These are phyloP conservation scores for Emydocephalus ijimae DNA, from an alignment of 2,113 vertebrate genomes.

Conservation along the genomic window DNA sequence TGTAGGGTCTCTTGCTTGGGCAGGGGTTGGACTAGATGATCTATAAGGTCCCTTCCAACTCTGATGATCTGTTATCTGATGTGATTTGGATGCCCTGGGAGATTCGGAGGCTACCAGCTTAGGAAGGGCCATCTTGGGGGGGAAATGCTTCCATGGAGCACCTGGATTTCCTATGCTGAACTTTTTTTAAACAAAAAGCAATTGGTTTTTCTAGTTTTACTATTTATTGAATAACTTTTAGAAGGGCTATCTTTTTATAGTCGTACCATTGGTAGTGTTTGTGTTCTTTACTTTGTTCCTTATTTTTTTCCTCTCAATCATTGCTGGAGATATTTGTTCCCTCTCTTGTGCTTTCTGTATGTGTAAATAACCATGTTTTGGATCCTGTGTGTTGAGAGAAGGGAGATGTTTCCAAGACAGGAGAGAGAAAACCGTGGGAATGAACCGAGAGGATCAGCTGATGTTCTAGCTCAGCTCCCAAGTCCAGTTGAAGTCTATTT, in stretches of 20 bases:
- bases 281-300: slow-evolving; percentile 48
- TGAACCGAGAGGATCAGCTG: background rate
- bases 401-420: background rate
- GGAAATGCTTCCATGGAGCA: background rate
- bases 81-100: background rate
- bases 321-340: slow-evolving; percentile 47
- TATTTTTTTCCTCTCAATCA: slow-evolving; percentile 24
- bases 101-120: background rate
- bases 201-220: slow-evolving; percentile 72
- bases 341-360: slow-evolving; percentile 44
- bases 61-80: too few relatives aligned
- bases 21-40: too few relatives aligned
- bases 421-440: background rate
- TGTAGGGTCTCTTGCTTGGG: too few relatives aligned
- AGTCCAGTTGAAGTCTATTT: background rate
- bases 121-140: fast-evolving
- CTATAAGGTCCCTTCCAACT: too few relatives aligned
- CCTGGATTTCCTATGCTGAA: slow-evolving; percentile 56
- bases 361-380: slow-evolving; percentile 68
- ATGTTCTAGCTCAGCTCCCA: background rate
- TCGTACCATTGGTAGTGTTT: slow-evolving; percentile 56
- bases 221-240: slow-evolving; percentile 74
- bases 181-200: slow-evolving; percentile 65
- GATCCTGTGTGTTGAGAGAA: slow-evolving; percentile 51
- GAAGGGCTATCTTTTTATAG: slow-evolving; percentile 81